Conservation (phyloP, 1,140 invertebrate genomes). For the Leguminivora glycinivorella region DNA sequence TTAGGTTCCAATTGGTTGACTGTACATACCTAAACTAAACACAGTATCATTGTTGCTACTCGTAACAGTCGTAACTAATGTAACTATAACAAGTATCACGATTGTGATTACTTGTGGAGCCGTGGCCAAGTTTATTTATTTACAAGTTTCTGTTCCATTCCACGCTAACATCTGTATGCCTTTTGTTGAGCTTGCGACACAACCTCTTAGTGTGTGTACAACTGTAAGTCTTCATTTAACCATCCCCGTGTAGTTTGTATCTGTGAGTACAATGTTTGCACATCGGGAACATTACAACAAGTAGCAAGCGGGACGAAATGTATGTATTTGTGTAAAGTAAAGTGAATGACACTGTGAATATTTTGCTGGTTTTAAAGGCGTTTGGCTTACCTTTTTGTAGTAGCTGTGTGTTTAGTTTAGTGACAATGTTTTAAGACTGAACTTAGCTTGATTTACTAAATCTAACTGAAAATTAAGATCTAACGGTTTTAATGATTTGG, state of each 20-base stretch:
- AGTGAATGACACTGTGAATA: too few relatives aligned
- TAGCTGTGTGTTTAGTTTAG: too few relatives aligned
- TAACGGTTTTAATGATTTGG: too few relatives aligned
- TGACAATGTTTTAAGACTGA: too few relatives aligned
- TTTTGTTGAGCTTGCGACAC: not conserved
- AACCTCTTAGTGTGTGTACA: not conserved
- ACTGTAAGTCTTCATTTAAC: slow-evolving; percentile 16
- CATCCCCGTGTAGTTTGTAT: not conserved
- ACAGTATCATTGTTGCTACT: not conserved
- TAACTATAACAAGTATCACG: not conserved
- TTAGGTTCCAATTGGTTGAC: not conserved
- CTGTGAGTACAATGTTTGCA: not conserved
- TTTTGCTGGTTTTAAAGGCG: too few relatives aligned
- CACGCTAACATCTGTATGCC: slow-evolving; percentile 17
- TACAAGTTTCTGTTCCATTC: not conserved
- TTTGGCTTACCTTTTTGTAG: too few relatives aligned
- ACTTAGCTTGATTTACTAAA: too few relatives aligned
- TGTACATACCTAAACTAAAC: not conserved
- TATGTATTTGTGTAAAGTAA: not conserved
- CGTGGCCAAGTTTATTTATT: slow-evolving; percentile 14
- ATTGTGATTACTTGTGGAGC: not conserved
- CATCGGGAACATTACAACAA: slow-evolving; percentile 12
- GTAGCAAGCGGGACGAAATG: not conserved
- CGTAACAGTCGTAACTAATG: not conserved
- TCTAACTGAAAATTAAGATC: too few relatives aligned